phyloP scores from a whole-genome alignment of 2,888 invertebrate genomes.

The Timema podura region DNA sequence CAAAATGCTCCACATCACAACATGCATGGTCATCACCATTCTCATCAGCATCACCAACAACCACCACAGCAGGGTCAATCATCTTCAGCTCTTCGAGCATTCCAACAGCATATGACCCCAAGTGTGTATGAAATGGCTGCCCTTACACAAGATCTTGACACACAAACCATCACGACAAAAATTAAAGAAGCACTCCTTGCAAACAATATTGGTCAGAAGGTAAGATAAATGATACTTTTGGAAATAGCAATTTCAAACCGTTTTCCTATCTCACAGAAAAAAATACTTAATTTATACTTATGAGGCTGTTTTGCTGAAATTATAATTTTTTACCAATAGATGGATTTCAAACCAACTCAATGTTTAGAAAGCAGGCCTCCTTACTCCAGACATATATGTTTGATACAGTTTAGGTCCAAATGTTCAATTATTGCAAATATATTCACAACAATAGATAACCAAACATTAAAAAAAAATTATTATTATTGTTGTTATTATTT shows the following conservation, averaged over 20 bases:
- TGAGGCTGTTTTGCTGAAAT: conserved; percentile 18
- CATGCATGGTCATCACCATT: conserved; percentile 8
- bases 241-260: too few relatives aligned
- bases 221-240: conserved; percentile 39
- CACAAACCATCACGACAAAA: conserved; percentile 92
- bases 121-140: conserved; percentile 98
- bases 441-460: too few relatives aligned
- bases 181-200: conserved; percentile 95
- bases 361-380: too few relatives aligned
- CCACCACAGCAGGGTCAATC: conserved; percentile 58
- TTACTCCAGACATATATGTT: too few relatives aligned
- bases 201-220: conserved; percentile 96
- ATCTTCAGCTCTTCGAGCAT: conserved; percentile 60
- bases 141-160: conserved; percentile 92
- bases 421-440: too few relatives aligned
- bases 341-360: too few relatives aligned
- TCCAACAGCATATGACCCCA: conserved; percentile 85
- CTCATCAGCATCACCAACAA: conserved; percentile 46
- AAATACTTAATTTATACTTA: conserved; percentile 1
- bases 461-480: too few relatives aligned
- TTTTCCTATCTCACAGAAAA: not conserved
- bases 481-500: too few relatives aligned
- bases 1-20: not conserved
- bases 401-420: too few relatives aligned
- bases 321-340: conserved; percentile 13